Conservation (phyloP, 2,888 invertebrate species). For the Cataglyphis albicans region DNA sequence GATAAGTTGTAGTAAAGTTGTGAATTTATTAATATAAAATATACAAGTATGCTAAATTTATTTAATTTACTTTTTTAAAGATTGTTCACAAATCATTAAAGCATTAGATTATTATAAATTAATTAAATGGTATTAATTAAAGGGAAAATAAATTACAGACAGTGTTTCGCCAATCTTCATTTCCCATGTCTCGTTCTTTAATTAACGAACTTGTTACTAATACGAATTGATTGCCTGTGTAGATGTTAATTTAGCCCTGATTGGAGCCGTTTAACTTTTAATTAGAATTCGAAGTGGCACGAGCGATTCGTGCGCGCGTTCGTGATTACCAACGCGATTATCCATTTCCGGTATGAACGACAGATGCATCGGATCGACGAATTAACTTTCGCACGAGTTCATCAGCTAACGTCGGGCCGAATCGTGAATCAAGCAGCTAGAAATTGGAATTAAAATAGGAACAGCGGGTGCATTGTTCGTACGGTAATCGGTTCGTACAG, state of each 20-base stretch:
- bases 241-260: slow-evolving; percentile 68
- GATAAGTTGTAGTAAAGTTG: background rate
- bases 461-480: slow-evolving; percentile 55
- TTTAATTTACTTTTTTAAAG: slow-evolving; percentile 15
- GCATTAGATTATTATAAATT: background rate
- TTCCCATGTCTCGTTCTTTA: slow-evolving; percentile 17
- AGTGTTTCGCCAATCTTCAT: slow-evolving; percentile 1
- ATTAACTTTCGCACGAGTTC: slow-evolving; percentile 67
- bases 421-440: slow-evolving; percentile 58
- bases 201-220: slow-evolving; percentile 46
- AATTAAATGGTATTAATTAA: background rate
- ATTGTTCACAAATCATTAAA: background rate
- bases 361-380: slow-evolving; percentile 50
- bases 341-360: slow-evolving; percentile 31
- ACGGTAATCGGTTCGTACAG: slow-evolving; percentile 53
- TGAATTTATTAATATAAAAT: background rate
- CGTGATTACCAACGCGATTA: slow-evolving; percentile 63
- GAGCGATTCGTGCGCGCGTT: slow-evolving; percentile 53
- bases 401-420: slow-evolving; percentile 60
- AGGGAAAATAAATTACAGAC: background rate
- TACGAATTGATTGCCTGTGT: slow-evolving; percentile 64
- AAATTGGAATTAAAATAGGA: slow-evolving; percentile 61
- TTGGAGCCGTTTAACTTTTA: slow-evolving; percentile 74
- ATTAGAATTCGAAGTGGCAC: slow-evolving; percentile 62
- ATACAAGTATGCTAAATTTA: background rate